Evolutionary conservation across 2,113 vertebrate genomes (phyloP).

Genomic region (Corythoichthys intestinalis): DNA sequence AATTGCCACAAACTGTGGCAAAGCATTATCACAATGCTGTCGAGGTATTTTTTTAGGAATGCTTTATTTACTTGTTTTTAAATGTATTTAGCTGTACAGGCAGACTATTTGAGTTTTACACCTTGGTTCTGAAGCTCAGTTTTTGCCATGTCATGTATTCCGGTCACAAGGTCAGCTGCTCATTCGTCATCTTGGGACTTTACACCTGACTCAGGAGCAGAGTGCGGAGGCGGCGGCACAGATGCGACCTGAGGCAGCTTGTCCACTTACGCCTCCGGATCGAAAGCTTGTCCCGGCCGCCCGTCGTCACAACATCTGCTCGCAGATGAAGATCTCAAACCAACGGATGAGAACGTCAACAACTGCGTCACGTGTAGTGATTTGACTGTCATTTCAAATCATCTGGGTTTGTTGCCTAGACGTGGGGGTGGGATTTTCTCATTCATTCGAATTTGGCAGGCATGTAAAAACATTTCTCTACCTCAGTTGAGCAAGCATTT

Average conservation of each 20-base stretch:
- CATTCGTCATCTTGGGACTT: constrained; percentile 55
- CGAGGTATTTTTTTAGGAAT: too few species aligned
- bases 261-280: constrained; percentile 24
- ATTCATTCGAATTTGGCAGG: too few species aligned
- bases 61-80: too few species aligned
- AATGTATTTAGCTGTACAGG: too few species aligned
- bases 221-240: constrained; percentile 21
- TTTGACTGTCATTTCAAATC: background rate
- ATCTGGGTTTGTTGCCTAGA: too few species aligned
- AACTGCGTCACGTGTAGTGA: background rate
- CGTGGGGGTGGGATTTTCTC: too few species aligned
- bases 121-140: background rate
- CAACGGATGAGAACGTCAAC: background rate
- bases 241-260: constrained; percentile 22
- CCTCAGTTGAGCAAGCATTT: background rate
- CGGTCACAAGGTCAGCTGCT: constrained; percentile 40
- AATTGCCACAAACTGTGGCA: too few species aligned
- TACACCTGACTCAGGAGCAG: constrained; percentile 62
- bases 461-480: too few species aligned
- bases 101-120: background rate
- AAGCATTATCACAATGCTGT: too few species aligned
- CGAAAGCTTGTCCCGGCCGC: background rate
- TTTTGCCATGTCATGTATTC: constrained; percentile 52
- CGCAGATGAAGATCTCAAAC: background rate
- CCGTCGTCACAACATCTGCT: background rate